Evolutionary conservation across 2,113 vertebrate genomes (phyloP).

Genomic region (Microcebus jonahi): DNA sequence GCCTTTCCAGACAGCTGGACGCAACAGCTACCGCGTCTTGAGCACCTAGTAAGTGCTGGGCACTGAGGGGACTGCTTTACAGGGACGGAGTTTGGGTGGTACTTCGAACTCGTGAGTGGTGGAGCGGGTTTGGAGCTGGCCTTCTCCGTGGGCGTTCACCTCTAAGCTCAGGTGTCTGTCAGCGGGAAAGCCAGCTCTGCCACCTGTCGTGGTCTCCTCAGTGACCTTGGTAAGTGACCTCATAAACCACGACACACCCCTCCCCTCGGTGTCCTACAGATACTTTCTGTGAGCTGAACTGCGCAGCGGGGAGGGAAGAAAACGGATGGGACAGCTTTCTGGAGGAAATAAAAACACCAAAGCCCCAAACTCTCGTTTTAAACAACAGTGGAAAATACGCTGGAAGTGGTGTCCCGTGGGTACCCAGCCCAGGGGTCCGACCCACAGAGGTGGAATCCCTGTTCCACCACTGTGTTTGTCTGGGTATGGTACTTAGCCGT

Average conservation of each 20-base stretch:
- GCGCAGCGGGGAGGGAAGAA: background rate
- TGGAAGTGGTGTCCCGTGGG: background rate
- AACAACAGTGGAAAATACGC: background rate
- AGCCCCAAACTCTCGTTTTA: background rate
- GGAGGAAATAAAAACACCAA: background rate
- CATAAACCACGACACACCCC: too few species aligned
- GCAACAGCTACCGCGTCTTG: rapidly evolving
- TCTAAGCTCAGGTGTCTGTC: background rate
- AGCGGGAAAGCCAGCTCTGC: background rate
- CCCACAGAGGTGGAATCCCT: background rate
- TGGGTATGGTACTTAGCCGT: background rate
- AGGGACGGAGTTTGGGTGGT: background rate
- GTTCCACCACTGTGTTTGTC: background rate
- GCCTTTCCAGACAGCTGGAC: background rate
- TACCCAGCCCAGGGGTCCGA: background rate
- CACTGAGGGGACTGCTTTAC: background rate
- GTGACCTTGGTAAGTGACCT: background rate
- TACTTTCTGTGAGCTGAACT: background rate
- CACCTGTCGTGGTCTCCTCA: background rate
- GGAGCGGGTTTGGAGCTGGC: background rate
- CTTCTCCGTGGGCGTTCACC: background rate
- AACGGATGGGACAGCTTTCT: background rate
- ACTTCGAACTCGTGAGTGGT: background rate
- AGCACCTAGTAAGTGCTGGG: background rate
- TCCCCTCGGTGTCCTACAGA: background rate